These are phyloP conservation scores for Microtus californicus DNA, from an alignment of 2,797 vertebrate species.

Conservation along the genomic window DNA sequence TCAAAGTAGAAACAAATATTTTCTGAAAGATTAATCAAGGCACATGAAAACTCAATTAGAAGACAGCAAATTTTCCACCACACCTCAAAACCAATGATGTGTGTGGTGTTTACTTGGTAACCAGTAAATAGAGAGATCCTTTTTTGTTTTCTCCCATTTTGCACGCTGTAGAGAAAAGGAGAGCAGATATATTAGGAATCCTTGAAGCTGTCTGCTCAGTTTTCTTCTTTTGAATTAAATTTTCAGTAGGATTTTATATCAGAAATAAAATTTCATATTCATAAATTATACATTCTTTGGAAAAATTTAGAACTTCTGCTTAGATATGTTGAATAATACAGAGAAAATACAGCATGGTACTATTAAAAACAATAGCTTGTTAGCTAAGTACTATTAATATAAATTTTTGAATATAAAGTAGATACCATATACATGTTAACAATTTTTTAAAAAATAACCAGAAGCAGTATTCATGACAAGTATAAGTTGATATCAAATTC, in stretches of 20 bases:
- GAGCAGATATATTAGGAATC: background rate
- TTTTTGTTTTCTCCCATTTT: background rate
- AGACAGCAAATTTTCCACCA: background rate
- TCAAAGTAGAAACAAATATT: conserved; percentile 18
- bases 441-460: background rate
- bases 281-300: background rate
- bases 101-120: background rate
- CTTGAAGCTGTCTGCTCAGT: background rate
- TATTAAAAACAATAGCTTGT: background rate
- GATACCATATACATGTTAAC: background rate
- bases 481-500: background rate
- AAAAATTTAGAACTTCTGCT: background rate
- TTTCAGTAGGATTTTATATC: background rate
- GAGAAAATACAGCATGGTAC: background rate
- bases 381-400: background rate
- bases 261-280: background rate
- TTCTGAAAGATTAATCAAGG: background rate
- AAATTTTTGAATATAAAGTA: background rate
- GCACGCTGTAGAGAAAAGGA: background rate
- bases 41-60: conserved; percentile 17
- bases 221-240: background rate
- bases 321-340: background rate
- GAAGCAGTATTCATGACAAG: background rate
- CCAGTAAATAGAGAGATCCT: background rate
- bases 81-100: background rate